These are phyloP conservation scores for Emberiza fucata DNA, from an alignment of 2,113 vertebrate species.

Conservation along the genomic window DNA sequence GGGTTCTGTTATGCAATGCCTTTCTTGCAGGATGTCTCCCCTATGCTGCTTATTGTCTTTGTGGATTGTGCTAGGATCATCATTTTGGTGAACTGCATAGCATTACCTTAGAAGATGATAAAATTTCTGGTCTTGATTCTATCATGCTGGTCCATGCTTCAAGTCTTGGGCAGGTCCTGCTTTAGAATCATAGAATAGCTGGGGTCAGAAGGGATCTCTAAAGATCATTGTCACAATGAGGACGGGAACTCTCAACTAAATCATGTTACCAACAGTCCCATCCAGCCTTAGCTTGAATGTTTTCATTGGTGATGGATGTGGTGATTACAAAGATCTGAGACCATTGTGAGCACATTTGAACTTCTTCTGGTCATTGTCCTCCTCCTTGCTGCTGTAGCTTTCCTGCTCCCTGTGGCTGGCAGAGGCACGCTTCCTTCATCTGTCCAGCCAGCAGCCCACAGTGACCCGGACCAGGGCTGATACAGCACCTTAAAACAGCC, in stretches of 20 bases:
- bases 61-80: background rate
- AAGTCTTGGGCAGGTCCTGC: background rate
- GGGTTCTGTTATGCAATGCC: background rate
- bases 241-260: background rate
- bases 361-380: background rate
- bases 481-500: background rate
- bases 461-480: background rate
- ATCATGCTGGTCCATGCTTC: accelerated
- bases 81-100: background rate
- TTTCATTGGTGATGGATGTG: background rate
- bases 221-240: background rate
- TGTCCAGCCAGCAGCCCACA: background rate
- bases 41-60: background rate
- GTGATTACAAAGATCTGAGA: background rate
- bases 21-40: background rate
- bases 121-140: background rate
- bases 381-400: background rate
- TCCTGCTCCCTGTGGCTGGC: background rate
- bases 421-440: background rate
- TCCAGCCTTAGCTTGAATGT: background rate
- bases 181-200: background rate
- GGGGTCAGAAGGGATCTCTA: background rate
- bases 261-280: background rate
- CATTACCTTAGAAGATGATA: background rate
- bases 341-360: background rate